These are phyloP conservation scores for Cistogaster globosa DNA, from an alignment of 2,888 invertebrate genomes.

Conservation along the genomic window DNA sequence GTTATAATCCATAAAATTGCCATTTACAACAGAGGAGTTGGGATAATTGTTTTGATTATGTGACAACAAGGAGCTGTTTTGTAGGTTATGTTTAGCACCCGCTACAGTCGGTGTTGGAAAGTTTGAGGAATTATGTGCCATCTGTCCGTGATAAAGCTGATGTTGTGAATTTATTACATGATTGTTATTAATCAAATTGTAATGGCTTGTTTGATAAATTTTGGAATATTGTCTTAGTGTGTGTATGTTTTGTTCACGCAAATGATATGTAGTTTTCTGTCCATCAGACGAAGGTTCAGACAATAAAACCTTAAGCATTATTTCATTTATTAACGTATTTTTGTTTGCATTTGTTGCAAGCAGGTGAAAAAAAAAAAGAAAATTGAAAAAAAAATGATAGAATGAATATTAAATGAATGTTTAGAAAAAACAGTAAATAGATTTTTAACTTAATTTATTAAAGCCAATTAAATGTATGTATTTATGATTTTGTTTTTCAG, in stretches of 20 bases:
- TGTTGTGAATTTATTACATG: conserved; percentile 55
- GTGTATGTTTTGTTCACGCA: conserved; percentile 76
- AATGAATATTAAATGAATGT: conserved; percentile 32
- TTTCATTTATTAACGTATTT: conserved; percentile 7
- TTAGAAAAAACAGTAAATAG: too few species aligned
- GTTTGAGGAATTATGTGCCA: conserved; percentile 48
- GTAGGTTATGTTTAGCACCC: conserved; percentile 55
- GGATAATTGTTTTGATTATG: conserved; percentile 61
- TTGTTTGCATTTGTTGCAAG: conserved; percentile 21
- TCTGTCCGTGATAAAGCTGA: conserved; percentile 60
- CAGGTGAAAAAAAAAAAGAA: conserved; percentile 43
- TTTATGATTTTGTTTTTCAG: too few species aligned
- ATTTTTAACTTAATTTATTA: too few species aligned
- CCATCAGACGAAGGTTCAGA: conserved; percentile 75
- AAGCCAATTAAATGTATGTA: too few species aligned
- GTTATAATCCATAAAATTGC: conserved; percentile 49
- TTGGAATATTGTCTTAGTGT: conserved; percentile 67
- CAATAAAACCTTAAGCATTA: conserved; percentile 75
- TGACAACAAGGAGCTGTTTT: conserved; percentile 44
- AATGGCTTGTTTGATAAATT: conserved; percentile 57
- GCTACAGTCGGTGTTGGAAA: conserved; percentile 51
- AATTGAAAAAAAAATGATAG: conserved; percentile 41
- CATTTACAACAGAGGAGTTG: conserved; percentile 39
- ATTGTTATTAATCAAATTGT: conserved; percentile 57
- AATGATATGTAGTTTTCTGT: conserved; percentile 76